Evolutionary conservation across 2,888 invertebrate species (phyloP).

Genomic region (Lasioglossum malachurum): DNA sequence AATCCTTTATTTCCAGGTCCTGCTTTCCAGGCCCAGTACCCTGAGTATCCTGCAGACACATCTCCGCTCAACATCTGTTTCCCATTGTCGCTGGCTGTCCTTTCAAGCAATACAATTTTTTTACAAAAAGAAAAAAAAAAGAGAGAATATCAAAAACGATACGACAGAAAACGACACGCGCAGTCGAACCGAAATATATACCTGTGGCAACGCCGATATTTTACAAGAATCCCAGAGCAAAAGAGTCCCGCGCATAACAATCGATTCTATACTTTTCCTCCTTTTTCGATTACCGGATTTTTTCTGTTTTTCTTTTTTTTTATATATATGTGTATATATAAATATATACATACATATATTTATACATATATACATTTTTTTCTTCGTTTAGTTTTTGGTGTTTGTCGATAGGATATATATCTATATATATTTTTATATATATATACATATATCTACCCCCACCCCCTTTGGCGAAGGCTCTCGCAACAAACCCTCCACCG

Average conservation of each 20-base stretch:
- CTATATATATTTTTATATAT: not conserved
- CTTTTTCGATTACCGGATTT: conserved; percentile 9
- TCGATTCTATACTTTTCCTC: conserved; percentile 50
- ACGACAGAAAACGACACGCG: conserved; percentile 62
- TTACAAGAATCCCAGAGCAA: conserved; percentile 26
- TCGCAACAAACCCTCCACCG: not conserved
- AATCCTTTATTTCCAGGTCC: conserved; percentile 85
- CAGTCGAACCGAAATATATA: conserved; percentile 39
- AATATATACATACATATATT: not conserved
- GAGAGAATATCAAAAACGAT: conserved; percentile 15
- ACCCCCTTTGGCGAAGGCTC: conserved; percentile 55
- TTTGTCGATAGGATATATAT: conserved; percentile 44
- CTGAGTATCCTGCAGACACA: conserved; percentile 83
- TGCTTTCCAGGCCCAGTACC: conserved; percentile 84
- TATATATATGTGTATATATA: not conserved
- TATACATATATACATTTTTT: not conserved
- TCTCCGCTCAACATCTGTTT: conserved; percentile 82
- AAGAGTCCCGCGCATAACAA: conserved; percentile 62
- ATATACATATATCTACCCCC: not conserved
- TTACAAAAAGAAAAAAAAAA: not conserved
- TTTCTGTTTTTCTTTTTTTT: not conserved
- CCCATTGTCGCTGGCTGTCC: conserved; percentile 81
- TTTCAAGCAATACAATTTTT: conserved; percentile 72
- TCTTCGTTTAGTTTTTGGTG: conserved; percentile 43
- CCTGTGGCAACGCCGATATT: conserved; percentile 62